Evolutionary conservation across 2,888 invertebrate species (phyloP), one percentile per base, ranked within the genome.

Genomic region (Drosophila lacicola): DNA sequence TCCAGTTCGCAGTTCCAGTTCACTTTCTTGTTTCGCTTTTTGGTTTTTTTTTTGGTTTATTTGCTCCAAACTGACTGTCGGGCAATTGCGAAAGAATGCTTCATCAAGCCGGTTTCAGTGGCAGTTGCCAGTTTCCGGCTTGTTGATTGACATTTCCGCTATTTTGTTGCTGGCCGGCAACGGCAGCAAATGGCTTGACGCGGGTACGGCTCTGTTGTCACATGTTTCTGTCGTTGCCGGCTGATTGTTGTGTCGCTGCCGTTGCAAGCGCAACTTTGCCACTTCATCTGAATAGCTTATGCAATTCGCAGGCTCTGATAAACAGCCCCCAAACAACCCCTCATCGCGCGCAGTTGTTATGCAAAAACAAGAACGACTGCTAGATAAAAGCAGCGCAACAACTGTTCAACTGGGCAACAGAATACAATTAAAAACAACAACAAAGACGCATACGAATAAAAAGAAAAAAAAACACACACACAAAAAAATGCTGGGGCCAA

Each of bases 91-190:
- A 39, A 55, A 63, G 72, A 77, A 47, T 68, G 79, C 79, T 74
- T 65, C 74, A 78, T 74, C 84, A 71, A 84, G 84, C 81, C 82
- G 88, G 88, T 83, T 87, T 74, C 84, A 66, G 69, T 74, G 78
- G 81, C 84, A 84, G 84, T 87, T 76, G 74, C 64, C 76, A 65
- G 79, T 74, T 76, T 82, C 81, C 88, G 82, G 88, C 82, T 82
- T 82, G 88, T 74, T 82, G 82, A 87, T 84, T 87, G 88, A 84
- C 88, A 84, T 82, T 84, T 87, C 88, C 82, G 79, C 68, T 44
- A 45, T 17, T 29, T 21, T 17, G 41, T 34, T 17, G 46, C 21
- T 57, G 36, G 42, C 25, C 36, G 9, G 29, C 45, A 6, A 13
- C 13, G 41, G 39, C n/a, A 4, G 21, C 39, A 4, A 10, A 34